These are phyloP conservation scores for Willisornis vidua DNA, from an alignment of 2,113 vertebrate species.

Conservation along the genomic window DNA sequence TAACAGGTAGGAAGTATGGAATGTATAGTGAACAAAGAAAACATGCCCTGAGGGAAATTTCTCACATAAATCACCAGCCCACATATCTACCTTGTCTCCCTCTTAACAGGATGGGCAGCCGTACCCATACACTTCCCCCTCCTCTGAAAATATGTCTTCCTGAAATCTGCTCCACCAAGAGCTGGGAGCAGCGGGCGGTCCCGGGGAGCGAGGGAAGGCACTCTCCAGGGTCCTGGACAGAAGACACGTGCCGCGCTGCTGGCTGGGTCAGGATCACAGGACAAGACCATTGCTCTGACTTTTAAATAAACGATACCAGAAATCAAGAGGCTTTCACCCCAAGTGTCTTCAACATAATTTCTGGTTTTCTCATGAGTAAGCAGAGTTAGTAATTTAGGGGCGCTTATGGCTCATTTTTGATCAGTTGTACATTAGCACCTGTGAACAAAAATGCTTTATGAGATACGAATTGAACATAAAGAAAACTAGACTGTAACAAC, in stretches of 20 bases:
- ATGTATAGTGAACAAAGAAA: not conserved
- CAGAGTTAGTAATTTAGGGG: not conserved
- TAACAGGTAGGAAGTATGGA: not conserved
- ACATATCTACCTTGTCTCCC: not conserved
- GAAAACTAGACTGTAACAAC: not conserved
- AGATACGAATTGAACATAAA: not conserved
- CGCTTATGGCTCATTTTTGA: not conserved
- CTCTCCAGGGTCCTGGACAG: constrained; percentile 47
- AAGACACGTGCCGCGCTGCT: rapidly evolving
- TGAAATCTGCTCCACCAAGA: rapidly evolving
- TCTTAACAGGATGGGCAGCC: not conserved
- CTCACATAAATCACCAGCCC: not conserved
- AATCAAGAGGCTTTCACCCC: not conserved
- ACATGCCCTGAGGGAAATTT: not conserved
- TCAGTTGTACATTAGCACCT: not conserved
- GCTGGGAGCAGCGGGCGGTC: not conserved
- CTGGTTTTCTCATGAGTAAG: not conserved
- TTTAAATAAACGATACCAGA: rapidly evolving
- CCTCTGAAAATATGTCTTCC: rapidly evolving
- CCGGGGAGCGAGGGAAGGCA: rapidly evolving
- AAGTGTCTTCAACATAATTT: not conserved
- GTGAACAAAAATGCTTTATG: not conserved
- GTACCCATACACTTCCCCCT: rapidly evolving
- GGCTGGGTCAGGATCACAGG: rapidly evolving
- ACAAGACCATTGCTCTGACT: not conserved